These are phyloP conservation scores for Drosophila pectinifera DNA, from an alignment of 1,140 invertebrate species.

Conservation along the genomic window DNA sequence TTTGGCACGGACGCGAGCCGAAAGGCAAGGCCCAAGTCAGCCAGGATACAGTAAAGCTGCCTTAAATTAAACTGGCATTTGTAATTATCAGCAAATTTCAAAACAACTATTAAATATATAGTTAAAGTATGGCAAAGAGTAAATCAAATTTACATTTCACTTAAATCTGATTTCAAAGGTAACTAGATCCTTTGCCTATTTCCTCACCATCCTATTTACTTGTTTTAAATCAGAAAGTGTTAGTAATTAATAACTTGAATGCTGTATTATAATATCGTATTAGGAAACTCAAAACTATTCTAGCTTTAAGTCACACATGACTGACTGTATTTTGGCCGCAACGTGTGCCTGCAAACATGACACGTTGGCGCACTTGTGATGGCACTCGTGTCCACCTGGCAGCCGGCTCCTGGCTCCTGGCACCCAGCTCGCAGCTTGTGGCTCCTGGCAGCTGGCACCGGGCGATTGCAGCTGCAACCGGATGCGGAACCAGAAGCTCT, in stretches of 20 bases:
- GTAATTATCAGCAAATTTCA: background rate
- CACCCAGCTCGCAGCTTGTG: constrained; percentile 3
- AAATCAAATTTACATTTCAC: background rate
- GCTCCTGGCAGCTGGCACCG: constrained; percentile 38
- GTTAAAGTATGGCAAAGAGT: too few relatives aligned
- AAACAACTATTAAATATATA: background rate
- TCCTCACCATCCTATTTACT: too few relatives aligned
- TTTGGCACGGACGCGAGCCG: constrained; percentile 63
- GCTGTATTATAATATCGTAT: background rate
- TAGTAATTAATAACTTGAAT: background rate
- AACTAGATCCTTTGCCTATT: too few relatives aligned
- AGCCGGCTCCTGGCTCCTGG: constrained; percentile 34
- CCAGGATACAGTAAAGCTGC: constrained; percentile 22
- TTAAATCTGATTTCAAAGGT: background rate
- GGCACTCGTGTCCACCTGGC: constrained; percentile 66
- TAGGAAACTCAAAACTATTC: background rate
- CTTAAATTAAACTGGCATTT: background rate
- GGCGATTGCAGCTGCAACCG: constrained; percentile 49
- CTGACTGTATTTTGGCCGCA: constrained; percentile 33
- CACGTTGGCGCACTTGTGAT: constrained; percentile 72
- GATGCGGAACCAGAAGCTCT: constrained; percentile 42
- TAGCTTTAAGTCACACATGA: constrained; percentile 11
- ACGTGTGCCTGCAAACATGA: constrained; percentile 69
- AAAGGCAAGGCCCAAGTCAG: constrained; percentile 35
- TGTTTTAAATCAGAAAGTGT: too few relatives aligned